These are phyloP conservation scores for Glaucomys volans DNA, from an alignment of 2,113 vertebrate species.

Conservation along the genomic window DNA sequence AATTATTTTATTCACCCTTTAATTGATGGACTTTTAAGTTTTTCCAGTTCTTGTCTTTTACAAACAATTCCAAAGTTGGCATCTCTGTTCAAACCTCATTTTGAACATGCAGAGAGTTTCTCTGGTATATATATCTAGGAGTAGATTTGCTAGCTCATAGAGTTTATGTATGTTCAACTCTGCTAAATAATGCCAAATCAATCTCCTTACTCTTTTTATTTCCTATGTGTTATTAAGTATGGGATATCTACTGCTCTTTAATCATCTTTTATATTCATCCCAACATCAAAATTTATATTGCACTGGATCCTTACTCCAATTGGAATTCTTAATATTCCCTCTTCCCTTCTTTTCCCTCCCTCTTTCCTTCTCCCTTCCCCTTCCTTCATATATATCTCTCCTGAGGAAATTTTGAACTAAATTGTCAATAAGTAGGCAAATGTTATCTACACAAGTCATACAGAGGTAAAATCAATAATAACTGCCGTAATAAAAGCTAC, in stretches of 20 bases:
- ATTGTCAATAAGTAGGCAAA: not conserved
- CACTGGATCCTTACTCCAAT: not conserved
- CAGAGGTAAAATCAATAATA: not conserved
- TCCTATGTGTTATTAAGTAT: not conserved
- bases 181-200: not conserved
- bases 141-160: not conserved
- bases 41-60: not conserved
- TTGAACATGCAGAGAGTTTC: not conserved
- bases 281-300: not conserved
- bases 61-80: not conserved
- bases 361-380: not conserved
- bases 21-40: not conserved
- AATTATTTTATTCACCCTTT: not conserved
- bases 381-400: not conserved
- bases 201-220: not conserved
- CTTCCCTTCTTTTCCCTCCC: not conserved
- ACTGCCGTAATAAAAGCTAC: not conserved
- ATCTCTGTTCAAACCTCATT: not conserved
- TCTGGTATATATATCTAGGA: not conserved
- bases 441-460: not conserved
- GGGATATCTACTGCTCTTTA: not conserved
- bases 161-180: not conserved
- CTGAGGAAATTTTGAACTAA: conserved; percentile 1
- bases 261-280: not conserved
- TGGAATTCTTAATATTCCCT: not conserved